Conservation (phyloP, 2,113 vertebrate genomes). For the Chaenocephalus aceratus region DNA sequence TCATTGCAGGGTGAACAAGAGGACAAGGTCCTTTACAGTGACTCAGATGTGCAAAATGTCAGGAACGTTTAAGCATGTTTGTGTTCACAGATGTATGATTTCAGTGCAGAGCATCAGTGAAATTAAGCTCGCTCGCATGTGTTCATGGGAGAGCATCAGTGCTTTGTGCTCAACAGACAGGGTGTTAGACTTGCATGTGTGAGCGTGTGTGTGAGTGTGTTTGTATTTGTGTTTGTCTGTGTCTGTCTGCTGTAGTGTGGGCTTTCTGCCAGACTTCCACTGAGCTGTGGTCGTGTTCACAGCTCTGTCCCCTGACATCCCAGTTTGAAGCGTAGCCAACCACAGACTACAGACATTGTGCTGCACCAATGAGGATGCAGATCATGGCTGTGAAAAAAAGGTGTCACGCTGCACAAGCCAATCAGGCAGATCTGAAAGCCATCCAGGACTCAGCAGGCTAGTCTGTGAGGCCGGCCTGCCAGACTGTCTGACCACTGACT, state of each 20-base stretch:
- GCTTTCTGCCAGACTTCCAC: constrained; percentile 77
- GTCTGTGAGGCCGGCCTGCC: constrained; percentile 68
- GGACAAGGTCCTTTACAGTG: constrained; percentile 53
- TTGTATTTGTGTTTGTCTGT: constrained; percentile 27
- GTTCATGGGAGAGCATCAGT: constrained; percentile 41
- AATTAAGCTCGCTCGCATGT: constrained; percentile 32
- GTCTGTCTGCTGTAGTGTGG: constrained; percentile 68
- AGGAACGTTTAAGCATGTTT: constrained; percentile 30
- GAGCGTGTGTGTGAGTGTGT: constrained; percentile 43
- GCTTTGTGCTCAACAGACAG: constrained; percentile 29
- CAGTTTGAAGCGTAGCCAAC: constrained; percentile 74
- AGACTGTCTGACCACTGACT: constrained; percentile 70
- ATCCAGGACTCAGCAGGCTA: constrained; percentile 72
- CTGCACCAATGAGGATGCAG: constrained; percentile 72
- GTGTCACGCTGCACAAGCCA: constrained; percentile 54
- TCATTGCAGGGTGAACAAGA: constrained; percentile 39
- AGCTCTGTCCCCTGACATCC: constrained; percentile 73
- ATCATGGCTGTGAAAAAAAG: constrained; percentile 42
- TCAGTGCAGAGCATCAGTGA: constrained; percentile 18
- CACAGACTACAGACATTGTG: constrained; percentile 52
- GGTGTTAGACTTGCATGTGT: constrained; percentile 56
- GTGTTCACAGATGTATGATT: constrained; percentile 2
- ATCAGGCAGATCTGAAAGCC: constrained; percentile 65
- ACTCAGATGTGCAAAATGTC: constrained; percentile 60
- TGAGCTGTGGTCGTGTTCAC: constrained; percentile 76